Base-by-base conservation (phyloP, 2,113 vertebrate species). In the Hydrochoerus hydrochaeris region DNA sequence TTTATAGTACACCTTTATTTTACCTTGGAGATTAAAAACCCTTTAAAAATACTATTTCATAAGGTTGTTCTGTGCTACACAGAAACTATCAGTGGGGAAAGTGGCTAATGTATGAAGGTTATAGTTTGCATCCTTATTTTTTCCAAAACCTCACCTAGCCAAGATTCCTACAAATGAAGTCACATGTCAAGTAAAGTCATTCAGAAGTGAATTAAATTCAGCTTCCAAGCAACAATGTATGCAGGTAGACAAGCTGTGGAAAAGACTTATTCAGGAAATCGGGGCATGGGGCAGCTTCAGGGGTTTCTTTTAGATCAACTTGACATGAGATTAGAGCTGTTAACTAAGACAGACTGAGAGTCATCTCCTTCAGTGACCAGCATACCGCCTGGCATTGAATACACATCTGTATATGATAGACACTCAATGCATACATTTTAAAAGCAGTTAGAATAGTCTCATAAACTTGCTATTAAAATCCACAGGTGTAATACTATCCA, bases 1-100 rank as follows among this genome's bases (percentile, higher is more conserved):
- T 97, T 96, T 97, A 96, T 62, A 92, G 77, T 69, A 91, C 44
- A 96, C 96, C 92, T 98, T 97, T 95, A 96, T 97, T 97, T 98
- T 95, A 96, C 96, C 95, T 95, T 94, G 52, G 97, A 96, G 97
- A 94, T 97, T 95, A 87, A 96, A 96, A 94, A 85, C 28, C 17
- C 94, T 97, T 96, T 71, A 96, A 93, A 97, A 95, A 96, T 95
- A 92, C 71, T 89, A n/a, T 94, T 97, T 95, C 92, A 88, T 95
- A 97, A 94, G 54, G 75, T 98, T 95, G 83, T 93, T 96, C 91
- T 81, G 13, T 82, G n/a, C 46, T 62, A 57, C 54, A 69, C 20
- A 58, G n/a, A 93, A 85, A 75, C 16, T 73, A 94, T 73, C 92
- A 95, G 49, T 91, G 69, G 81, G 83, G 85, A 92, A 96, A 83